Evolutionary conservation across 2,797 vertebrate species (phyloP), one percentile per base, ranked within the genome.

Genomic region (Malurus splendens): DNA sequence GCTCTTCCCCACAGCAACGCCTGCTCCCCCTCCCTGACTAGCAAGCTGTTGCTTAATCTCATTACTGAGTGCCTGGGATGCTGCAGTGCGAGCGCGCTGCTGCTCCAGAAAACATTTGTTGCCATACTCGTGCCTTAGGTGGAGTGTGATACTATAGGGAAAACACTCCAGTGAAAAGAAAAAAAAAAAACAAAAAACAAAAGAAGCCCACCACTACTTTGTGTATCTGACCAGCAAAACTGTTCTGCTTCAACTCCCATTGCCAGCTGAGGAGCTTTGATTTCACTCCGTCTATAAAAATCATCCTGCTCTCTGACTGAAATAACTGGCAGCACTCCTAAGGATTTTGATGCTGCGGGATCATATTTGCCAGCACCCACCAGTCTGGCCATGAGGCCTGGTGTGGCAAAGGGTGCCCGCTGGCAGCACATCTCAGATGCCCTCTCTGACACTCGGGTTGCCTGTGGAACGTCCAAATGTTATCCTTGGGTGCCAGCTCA

Each of bases 41-140:
- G 36, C 39, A 84, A 82, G 78, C 62, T 92, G 70, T 60, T 84
- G 84, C 78, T 87, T 82, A 76, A 74, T 68, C 84, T 82, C 68
- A 47, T 61, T 82, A 36, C 42, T 23, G 10, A n/a, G 60, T 11
- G 64, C 52, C 19, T 1, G 12, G 73, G 57, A 68, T 89, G 87
- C 52, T 65, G 57, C 54, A 15, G 59, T 4, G 30, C 0, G 3
- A 68, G 59, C 8, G 2, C 0, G 8, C 39, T 83, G 57, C 44
- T 75, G 75, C 70, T 71, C 27, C 16, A 36, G 81, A 60, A 54
- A 50, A 47, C 36, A 19, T 79, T 70, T 78, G 32, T 71, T 74
- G 47, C 83, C 3, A 0, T 22, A 20, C 24, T 7, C 4, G 5
- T 18, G 18, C 16, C 20, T 25, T 64, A 48, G 0, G 0, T 23